A percentile compares a stretch with the other conserved stretches of the same genome.
Evolutionary conservation across 2,797 vertebrate genomes (phyloP).

Genomic region (Hipposideros larvatus): DNA sequence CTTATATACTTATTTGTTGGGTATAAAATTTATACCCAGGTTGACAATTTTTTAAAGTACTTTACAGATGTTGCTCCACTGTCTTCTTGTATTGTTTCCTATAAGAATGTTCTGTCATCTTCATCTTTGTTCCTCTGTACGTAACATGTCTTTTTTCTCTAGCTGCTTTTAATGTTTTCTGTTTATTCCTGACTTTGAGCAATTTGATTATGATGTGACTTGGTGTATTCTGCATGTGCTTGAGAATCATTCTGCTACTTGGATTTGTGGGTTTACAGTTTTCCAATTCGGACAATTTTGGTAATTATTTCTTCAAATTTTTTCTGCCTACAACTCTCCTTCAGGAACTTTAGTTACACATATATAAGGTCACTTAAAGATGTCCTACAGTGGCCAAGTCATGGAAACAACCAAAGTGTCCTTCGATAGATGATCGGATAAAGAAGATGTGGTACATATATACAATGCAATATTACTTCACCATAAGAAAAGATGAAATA

Average conservation of each 20-base stretch:
- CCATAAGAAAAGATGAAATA: too few species aligned
- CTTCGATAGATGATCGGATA: too few species aligned
- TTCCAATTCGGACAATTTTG: not conserved
- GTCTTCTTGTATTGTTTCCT: not conserved
- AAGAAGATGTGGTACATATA: too few species aligned
- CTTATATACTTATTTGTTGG: too few species aligned
- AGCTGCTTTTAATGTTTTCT: not conserved
- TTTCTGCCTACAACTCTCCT: not conserved
- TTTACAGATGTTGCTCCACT: not conserved
- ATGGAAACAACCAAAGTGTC: too few species aligned
- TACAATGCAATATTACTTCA: too few species aligned
- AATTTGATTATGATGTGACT: not conserved
- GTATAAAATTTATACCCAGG: not conserved
- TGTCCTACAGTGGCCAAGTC: not conserved
- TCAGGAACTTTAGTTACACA: not conserved
- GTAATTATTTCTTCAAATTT: not conserved
- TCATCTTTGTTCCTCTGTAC: not conserved
- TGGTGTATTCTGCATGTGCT: not conserved
- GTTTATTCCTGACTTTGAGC: not conserved
- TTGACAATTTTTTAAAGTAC: not conserved
- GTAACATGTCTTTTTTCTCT: not conserved
- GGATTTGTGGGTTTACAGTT: not conserved
- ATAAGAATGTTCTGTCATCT: not conserved
- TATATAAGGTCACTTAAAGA: not conserved
- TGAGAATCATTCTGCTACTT: not conserved